Evolutionary conservation across 2,113 vertebrate species (phyloP).

Genomic region (Antechinus flavipes): DNA sequence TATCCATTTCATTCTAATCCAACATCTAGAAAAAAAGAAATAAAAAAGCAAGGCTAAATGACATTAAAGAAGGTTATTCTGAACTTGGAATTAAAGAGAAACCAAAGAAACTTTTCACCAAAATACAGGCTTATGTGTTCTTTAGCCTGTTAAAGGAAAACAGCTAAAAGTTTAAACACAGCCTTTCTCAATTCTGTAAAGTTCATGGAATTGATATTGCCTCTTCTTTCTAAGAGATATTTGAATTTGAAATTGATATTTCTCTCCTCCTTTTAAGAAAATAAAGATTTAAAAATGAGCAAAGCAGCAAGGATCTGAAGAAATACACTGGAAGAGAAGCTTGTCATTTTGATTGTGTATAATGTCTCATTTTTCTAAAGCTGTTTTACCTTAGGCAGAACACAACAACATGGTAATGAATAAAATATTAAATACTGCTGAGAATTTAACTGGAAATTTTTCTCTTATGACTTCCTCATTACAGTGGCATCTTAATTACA

Average conservation of each 20-base stretch:
- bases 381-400: constrained; percentile 52
- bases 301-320: accelerated
- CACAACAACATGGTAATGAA: background rate
- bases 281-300: constrained; percentile 22
- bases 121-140: background rate
- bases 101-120: background rate
- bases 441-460: background rate
- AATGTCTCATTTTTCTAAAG: constrained; percentile 19
- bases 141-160: constrained; percentile 26
- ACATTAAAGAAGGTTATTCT: background rate
- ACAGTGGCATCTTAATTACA: background rate
- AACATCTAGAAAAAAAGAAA: background rate
- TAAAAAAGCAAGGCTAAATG: background rate
- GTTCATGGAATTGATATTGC: background rate
- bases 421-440: constrained; percentile 60
- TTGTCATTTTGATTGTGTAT: constrained; percentile 12
- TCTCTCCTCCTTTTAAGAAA: constrained; percentile 40
- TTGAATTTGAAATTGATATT: background rate
- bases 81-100: background rate
- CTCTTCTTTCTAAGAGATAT: background rate
- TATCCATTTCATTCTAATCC: background rate
- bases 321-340: background rate
- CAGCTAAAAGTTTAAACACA: constrained; percentile 38
- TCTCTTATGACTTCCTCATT: constrained; percentile 56
- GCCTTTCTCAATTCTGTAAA: background rate